Percentiles rank a stretch among this genome's conserved stretches.
Evolutionary conservation across 2,113 vertebrate genomes (phyloP).

Genomic region (Beaufortia kweichowensis): DNA sequence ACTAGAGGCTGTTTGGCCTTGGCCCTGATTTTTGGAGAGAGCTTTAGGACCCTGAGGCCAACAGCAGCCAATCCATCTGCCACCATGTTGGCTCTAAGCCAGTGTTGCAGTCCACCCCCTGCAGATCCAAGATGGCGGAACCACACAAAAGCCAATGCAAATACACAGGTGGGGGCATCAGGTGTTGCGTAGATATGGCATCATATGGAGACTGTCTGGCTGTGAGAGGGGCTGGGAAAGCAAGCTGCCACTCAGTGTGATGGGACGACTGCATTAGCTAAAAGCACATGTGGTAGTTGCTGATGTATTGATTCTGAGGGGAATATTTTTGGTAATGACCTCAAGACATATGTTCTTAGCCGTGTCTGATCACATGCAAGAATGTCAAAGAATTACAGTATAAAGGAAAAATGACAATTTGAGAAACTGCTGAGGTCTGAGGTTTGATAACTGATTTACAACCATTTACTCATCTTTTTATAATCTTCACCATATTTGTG

Average conservation of each 20-base stretch:
- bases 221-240: constrained; percentile 44
- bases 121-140: constrained; percentile 65
- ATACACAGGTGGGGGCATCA: constrained; percentile 43
- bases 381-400: neutral
- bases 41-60: constrained; percentile 55
- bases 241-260: constrained; percentile 44
- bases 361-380: neutral
- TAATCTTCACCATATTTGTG: neutral
- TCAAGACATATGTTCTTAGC: neutral
- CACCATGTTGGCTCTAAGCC: constrained; percentile 72
- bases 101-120: constrained; percentile 39
- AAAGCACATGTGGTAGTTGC: constrained; percentile 16
- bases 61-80: constrained; percentile 73
- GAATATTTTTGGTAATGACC: constrained; percentile 9
- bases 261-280: constrained; percentile 18
- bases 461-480: neutral
- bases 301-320: constrained; percentile 27
- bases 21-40: constrained; percentile 61
- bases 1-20: constrained; percentile 36
- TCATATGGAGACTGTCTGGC: constrained; percentile 45
- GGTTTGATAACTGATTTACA: no score
- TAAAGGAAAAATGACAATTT: no score
- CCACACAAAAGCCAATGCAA: constrained; percentile 40
- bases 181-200: constrained; percentile 55
- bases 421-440: no score